Evolutionary conservation across 2,888 invertebrate species (phyloP).

Genomic region (Melanostoma scalare): DNA sequence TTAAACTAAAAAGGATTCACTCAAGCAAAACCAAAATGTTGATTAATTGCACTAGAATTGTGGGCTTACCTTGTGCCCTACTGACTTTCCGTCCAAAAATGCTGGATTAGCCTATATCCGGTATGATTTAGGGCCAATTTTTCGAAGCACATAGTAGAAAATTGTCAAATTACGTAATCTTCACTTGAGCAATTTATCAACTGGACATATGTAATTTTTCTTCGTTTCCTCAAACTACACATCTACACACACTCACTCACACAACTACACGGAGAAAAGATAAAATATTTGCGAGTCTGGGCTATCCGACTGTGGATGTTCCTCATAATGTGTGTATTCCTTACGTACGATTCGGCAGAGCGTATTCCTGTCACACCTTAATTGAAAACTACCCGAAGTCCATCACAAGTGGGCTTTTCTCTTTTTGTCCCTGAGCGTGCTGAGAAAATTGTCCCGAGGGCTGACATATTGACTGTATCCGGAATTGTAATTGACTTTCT

Average conservation of each 20-base stretch:
- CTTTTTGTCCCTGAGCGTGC: slow-evolving; percentile 7
- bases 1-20: slow-evolving; percentile 56
- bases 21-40: slow-evolving; percentile 53
- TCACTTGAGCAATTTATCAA: slow-evolving; percentile 72
- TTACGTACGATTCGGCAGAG: slow-evolving; percentile 54
- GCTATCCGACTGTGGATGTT: slow-evolving; percentile 46
- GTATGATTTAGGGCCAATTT: slow-evolving; percentile 69
- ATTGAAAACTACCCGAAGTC: slow-evolving; percentile 71
- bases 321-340: slow-evolving; percentile 68
- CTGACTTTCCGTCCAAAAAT: slow-evolving; percentile 58
- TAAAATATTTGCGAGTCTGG: slow-evolving; percentile 34
- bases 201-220: slow-evolving; percentile 72
- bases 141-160: slow-evolving; percentile 65
- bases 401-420: slow-evolving; percentile 46
- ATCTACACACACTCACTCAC: not conserved
- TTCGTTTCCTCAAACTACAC: slow-evolving; percentile 61
- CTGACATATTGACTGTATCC: slow-evolving; percentile 73
- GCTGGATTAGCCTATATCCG: slow-evolving; percentile 72
- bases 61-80: slow-evolving; percentile 70
- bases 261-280: slow-evolving; percentile 29
- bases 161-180: slow-evolving; percentile 73
- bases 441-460: slow-evolving; percentile 55
- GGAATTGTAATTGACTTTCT: slow-evolving; percentile 72
- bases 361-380: slow-evolving; percentile 73
- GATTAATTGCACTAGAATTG: slow-evolving; percentile 57